phyloP scores from a whole-genome alignment of 2,797 vertebrate genomes.

The Protosalanx chinensis region DNA sequence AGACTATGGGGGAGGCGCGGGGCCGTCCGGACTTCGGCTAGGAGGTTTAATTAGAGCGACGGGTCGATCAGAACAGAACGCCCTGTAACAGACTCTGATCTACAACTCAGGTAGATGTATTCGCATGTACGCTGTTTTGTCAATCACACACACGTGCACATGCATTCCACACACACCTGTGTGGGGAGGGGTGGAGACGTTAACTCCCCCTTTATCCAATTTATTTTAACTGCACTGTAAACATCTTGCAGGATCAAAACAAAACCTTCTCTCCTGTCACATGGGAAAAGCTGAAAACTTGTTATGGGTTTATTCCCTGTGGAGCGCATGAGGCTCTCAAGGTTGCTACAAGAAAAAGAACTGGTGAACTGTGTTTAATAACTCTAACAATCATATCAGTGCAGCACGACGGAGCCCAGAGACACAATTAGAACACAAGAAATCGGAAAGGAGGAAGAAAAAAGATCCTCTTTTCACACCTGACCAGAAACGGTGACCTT shows the following conservation, averaged over 20 bases:
- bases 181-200: no score
- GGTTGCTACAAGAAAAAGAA: constrained; percentile 6
- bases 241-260: no score
- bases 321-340: constrained; percentile 4
- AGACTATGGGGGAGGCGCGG: constrained; percentile 59
- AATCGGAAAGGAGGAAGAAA: constrained; percentile 13
- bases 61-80: constrained; percentile 55
- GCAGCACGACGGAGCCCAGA: constrained; percentile 26
- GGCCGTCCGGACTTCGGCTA: constrained; percentile 50
- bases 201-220: no score
- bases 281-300: constrained; percentile 1
- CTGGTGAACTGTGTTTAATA: constrained; percentile 32
- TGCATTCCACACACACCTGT: neutral
- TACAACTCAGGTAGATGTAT: constrained; percentile 28
- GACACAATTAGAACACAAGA: constrained; percentile 51
- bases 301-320: constrained; percentile 12
- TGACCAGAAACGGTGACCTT: constrained; percentile 57
- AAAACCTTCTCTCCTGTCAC: no score
- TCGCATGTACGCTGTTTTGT: neutral
- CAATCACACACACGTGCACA: neutral
- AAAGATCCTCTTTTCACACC: constrained; percentile 16
- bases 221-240: no score
- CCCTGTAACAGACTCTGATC: constrained; percentile 40
- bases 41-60: constrained; percentile 53
- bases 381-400: constrained; percentile 29